Conservation (phyloP, 2,888 invertebrate species). For the Malthinus seriepunctatus region DNA sequence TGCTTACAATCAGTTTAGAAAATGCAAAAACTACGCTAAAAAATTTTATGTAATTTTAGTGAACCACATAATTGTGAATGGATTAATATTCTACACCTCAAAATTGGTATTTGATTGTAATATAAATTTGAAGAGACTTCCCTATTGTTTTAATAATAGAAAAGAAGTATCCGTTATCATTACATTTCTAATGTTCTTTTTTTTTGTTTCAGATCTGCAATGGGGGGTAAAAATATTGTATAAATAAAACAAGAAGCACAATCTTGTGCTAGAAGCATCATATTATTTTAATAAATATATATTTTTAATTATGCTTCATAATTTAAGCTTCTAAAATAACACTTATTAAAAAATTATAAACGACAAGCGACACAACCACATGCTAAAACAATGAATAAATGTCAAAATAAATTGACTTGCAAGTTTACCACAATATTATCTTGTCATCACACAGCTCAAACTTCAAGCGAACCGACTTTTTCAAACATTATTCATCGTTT, state of each 20-base stretch:
- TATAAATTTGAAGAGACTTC: too few relatives aligned
- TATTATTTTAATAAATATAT: constrained; percentile 25
- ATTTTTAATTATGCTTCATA: constrained; percentile 35
- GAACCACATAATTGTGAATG: too few relatives aligned
- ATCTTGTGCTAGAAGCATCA: constrained; percentile 16
- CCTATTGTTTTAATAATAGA: too few relatives aligned
- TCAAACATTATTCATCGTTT: constrained; percentile 41
- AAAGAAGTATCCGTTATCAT: too few relatives aligned
- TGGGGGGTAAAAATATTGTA: constrained; percentile 45
- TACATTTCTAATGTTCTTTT: background rate
- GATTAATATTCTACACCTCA: too few relatives aligned
- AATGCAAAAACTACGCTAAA: too few relatives aligned
- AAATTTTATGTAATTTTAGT: too few relatives aligned
- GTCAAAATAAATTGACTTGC: constrained; percentile 30
- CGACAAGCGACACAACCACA: constrained; percentile 8
- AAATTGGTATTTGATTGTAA: too few relatives aligned
- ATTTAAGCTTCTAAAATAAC: constrained; percentile 9
- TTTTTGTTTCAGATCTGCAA: constrained; percentile 46
- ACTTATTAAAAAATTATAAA: background rate
- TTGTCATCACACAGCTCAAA: constrained; percentile 23
- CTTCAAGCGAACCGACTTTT: constrained; percentile 41
- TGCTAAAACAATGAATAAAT: constrained; percentile 35
- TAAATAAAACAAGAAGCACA: constrained; percentile 38
- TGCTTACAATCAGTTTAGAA: too few relatives aligned
- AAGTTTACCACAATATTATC: constrained; percentile 32